Percentiles rank a stretch among this genome's conserved stretches.
Conservation (phyloP, 2,797 vertebrate genomes). For the Gadopsis marmoratus region DNA sequence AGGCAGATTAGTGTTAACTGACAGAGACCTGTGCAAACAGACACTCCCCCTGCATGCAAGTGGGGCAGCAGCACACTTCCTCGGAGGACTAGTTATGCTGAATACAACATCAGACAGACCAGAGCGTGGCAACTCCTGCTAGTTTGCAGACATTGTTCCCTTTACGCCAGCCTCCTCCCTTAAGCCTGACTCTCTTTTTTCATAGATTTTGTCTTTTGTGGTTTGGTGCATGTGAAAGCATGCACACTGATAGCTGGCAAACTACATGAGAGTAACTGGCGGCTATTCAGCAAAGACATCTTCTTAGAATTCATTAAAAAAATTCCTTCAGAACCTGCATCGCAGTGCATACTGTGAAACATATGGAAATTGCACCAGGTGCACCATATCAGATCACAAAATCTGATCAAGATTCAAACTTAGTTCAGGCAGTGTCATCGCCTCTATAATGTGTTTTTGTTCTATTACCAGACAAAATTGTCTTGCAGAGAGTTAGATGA, state of each 20-base stretch:
- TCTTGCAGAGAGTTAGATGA: background rate
- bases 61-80: constrained; percentile 64
- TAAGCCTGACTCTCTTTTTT: constrained; percentile 14
- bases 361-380: constrained; percentile 22
- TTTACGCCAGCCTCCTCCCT: constrained; percentile 39
- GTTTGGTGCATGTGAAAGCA: constrained; percentile 44
- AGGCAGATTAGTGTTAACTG: constrained; percentile 83
- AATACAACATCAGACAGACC: constrained; percentile 56
- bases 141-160: constrained; percentile 48
- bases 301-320: background rate
- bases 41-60: constrained; percentile 74
- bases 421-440: background rate
- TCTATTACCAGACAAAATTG: background rate
- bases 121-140: constrained; percentile 42
- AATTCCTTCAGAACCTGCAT: constrained; percentile 4
- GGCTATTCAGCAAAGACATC: constrained; percentile 25
- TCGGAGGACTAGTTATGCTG: constrained; percentile 57
- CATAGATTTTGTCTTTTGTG: constrained; percentile 32
- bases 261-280: constrained; percentile 14
- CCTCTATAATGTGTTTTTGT: background rate
- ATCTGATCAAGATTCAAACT: constrained; percentile 11
- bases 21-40: constrained; percentile 81
- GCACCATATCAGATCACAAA: background rate
- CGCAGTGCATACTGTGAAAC: background rate
- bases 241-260: constrained; percentile 29